Base-by-base conservation (phyloP, 2,797 vertebrate species). In the Rhinogobio ventralis region DNA sequence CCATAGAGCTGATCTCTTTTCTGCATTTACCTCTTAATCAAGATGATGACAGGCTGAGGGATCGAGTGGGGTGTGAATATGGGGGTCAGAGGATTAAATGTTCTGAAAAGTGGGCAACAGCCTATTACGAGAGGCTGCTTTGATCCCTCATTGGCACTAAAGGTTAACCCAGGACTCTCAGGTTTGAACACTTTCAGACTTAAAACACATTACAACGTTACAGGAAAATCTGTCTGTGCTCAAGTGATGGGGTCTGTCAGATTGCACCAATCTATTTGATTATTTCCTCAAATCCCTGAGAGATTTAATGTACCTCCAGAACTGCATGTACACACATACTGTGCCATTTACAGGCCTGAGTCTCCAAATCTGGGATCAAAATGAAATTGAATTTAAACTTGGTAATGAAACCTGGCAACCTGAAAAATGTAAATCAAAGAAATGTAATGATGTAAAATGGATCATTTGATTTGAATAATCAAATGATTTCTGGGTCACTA, bases 11-110 rank as follows among this genome's bases (percentile, higher is more conserved):
- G 74, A 81, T 49, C 42, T 64, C 7, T 69, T 39, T 30, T 42
- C 8, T 79, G 55, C 28, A n/a, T 45, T 86, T 79, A 80, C 76
- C 51, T 55, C 28, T 15, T 84, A 74, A 80, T 83, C 64, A 49
- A 49, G 66, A 55, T 76, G 81, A 74, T 87, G 67, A 82, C 79
- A 53, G 79, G 19, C 39, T 28, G 30, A 84, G 39, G 20, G 19
- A 11, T 14, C 9, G 13, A 53, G 66, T 23, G 51, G 28, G 20
- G 17, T 55, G 19, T 66, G 19, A 86, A 78, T 69, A 62, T 77
- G 57, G 55, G 39, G 25, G 25, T 79, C 10, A 79, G 33, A 55
- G 11, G 55, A 86, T 79, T 79, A 46, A 71, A 79, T 62, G 79
- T 69, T 8, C 57, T 8, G 33, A 45, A 81, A 57, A 79, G n/a